These are phyloP conservation scores for Rotaria socialis DNA, from an alignment of 2,888 invertebrate genomes.

Conservation along the genomic window DNA sequence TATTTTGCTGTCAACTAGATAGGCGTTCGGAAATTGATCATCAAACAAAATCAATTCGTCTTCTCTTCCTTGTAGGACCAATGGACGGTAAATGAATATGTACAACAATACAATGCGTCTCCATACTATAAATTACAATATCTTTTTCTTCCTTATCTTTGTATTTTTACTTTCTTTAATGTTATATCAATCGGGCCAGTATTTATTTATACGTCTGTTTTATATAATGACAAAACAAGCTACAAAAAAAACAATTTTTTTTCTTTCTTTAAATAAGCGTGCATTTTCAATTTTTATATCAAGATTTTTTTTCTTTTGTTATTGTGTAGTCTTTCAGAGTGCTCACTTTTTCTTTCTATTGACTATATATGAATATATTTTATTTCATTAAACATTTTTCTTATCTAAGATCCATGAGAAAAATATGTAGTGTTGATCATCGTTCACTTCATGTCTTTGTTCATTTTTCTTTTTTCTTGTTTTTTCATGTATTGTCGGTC, in stretches of 20 bases:
- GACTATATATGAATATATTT: background rate
- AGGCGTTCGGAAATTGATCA: background rate
- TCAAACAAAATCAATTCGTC: background rate
- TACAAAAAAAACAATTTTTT: background rate
- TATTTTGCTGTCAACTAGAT: constrained; percentile 32
- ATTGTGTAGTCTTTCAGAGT: constrained; percentile 10
- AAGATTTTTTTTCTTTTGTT: background rate
- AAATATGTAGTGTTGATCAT: background rate
- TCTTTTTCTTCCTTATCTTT: background rate
- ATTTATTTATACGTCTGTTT: background rate
- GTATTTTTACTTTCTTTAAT: background rate
- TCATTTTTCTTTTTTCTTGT: background rate
- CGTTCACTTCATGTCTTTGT: background rate
- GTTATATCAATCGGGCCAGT: background rate
- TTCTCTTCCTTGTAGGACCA: background rate
- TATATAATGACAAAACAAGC: background rate
- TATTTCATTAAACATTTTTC: background rate
- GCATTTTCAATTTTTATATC: background rate
- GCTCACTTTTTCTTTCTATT: background rate
- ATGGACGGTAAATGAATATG: background rate
- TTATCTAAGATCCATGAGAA: background rate
- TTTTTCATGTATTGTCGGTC: background rate
- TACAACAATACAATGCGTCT: background rate
- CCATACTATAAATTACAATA: background rate
- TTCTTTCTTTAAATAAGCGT: background rate